Conservation (phyloP, 2,888 invertebrate species). For the Epistrophe eligans region DNA sequence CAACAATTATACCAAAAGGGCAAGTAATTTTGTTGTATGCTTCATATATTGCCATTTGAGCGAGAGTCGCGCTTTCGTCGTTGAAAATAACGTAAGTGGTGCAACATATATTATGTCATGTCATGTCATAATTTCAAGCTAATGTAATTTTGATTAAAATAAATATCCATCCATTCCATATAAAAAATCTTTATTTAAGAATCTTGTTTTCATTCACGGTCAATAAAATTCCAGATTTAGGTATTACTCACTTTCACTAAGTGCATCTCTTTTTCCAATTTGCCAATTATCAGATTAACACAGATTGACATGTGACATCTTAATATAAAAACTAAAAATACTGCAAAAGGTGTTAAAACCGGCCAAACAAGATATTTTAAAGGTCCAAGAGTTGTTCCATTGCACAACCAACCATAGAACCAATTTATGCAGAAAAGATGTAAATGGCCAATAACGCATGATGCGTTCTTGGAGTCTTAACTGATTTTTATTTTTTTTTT, state of each 20-base stretch:
- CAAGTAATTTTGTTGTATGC: too few species aligned
- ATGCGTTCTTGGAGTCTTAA: slow-evolving; percentile 48
- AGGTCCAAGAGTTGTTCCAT: slow-evolving; percentile 33
- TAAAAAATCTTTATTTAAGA: slow-evolving; percentile 19
- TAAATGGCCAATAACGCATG: slow-evolving; percentile 63
- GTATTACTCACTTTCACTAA: slow-evolving; percentile 49
- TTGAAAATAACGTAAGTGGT: not conserved
- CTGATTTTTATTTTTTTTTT: slow-evolving; percentile 8
- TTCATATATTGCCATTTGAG: not conserved
- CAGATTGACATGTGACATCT: slow-evolving; percentile 38
- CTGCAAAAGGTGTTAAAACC: slow-evolving; percentile 36
- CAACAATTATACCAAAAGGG: slow-evolving; percentile 19
- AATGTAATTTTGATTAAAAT: not conserved
- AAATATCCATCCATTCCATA: not conserved
- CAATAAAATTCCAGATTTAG: slow-evolving; percentile 41
- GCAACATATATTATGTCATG: too few species aligned
- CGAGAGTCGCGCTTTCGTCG: not conserved
- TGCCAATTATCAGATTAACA: slow-evolving; percentile 2
- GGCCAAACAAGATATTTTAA: slow-evolving; percentile 41
- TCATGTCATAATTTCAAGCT: not conserved
- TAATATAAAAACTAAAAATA: not conserved
- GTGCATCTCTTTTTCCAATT: not conserved
- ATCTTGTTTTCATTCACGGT: slow-evolving; percentile 53
- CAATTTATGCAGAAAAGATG: slow-evolving; percentile 36
- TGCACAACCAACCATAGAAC: slow-evolving; percentile 59